Percentiles rank a stretch among this genome's conserved stretches.
These are phyloP conservation scores for Cephus pulcher DNA, from an alignment of 2,888 invertebrate genomes.

Conservation along the genomic window DNA sequence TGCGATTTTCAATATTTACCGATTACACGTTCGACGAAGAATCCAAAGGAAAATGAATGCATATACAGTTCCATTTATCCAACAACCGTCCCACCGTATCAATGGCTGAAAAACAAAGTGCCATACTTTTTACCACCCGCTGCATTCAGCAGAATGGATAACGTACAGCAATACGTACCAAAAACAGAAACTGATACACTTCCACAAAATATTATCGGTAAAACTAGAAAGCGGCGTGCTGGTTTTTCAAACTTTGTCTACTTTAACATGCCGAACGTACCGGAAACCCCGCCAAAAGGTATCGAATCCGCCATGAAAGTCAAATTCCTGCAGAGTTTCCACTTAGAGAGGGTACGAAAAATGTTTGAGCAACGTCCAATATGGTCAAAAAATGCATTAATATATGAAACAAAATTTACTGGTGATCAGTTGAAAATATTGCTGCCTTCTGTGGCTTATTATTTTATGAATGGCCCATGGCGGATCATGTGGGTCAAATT, in stretches of 20 bases:
- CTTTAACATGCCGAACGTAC: conserved; percentile 75
- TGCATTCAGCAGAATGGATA: conserved; percentile 82
- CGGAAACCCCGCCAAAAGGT: conserved; percentile 73
- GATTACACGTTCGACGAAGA: conserved; percentile 68
- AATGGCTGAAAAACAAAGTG: conserved; percentile 71
- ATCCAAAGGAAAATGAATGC: conserved; percentile 68
- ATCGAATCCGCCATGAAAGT: conserved; percentile 69
- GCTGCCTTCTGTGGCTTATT: conserved; percentile 86
- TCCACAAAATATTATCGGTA: conserved; percentile 66
- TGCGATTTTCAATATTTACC: conserved; percentile 95
- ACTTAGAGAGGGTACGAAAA: conserved; percentile 57
- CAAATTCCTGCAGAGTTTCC: conserved; percentile 61
- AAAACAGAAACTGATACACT: conserved; percentile 54
- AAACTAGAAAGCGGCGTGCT: conserved; percentile 69
- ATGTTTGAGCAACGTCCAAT: conserved; percentile 89
- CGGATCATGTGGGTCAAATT: conserved; percentile 88
- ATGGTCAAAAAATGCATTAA: conserved; percentile 86
- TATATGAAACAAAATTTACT: conserved; percentile 74
- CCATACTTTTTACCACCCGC: conserved; percentile 81
- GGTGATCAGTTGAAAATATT: conserved; percentile 78
- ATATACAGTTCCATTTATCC: conserved; percentile 76
- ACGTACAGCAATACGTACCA: conserved; percentile 60
- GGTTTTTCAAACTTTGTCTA: conserved; percentile 74
- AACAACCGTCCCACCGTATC: conserved; percentile 67
- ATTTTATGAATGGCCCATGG: conserved; percentile 93